A percentile compares a stretch with the other conserved stretches of the same genome.
Evolutionary conservation across 2,888 invertebrate species (phyloP).

Genomic region (Platycheirus albimanus): DNA sequence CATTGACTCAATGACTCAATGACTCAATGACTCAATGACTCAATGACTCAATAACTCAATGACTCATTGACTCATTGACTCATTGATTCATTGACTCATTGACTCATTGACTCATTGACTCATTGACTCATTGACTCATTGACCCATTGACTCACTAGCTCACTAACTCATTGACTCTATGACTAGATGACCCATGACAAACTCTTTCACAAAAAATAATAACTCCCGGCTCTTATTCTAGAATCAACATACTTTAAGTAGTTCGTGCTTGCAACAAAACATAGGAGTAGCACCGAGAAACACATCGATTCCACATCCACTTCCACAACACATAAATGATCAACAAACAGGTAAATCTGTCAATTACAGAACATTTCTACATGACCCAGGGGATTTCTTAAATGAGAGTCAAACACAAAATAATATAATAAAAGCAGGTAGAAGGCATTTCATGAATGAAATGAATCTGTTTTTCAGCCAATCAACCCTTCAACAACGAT

Average conservation of each 20-base stretch:
- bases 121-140: no score
- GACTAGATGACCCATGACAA: no score
- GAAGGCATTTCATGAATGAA: conserved; percentile 28
- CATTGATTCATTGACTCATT: no score
- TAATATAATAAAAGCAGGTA: conserved; percentile 43
- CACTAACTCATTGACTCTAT: no score
- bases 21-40: no score
- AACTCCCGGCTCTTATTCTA: conserved; percentile 59
- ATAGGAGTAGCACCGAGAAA: conserved; percentile 80
- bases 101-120: no score
- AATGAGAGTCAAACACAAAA: no score
- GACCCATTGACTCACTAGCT: no score
- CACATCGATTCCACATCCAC: conserved; percentile 83
- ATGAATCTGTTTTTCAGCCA: conserved; percentile 55
- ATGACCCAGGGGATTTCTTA: background rate
- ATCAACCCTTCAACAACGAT: conserved; percentile 73
- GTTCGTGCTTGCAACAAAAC: conserved; percentile 80
- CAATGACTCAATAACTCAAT: no score
- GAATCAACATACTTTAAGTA: conserved; percentile 78
- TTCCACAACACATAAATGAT: conserved; percentile 81
- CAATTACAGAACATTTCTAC: conserved; percentile 16
- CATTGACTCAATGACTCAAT: no score
- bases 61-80: no score
- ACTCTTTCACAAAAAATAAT: no score
- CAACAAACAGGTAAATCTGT: conserved; percentile 75